phyloP scores from a whole-genome alignment of 2,113 vertebrate species.

The Daphoenositta chrysoptera region DNA sequence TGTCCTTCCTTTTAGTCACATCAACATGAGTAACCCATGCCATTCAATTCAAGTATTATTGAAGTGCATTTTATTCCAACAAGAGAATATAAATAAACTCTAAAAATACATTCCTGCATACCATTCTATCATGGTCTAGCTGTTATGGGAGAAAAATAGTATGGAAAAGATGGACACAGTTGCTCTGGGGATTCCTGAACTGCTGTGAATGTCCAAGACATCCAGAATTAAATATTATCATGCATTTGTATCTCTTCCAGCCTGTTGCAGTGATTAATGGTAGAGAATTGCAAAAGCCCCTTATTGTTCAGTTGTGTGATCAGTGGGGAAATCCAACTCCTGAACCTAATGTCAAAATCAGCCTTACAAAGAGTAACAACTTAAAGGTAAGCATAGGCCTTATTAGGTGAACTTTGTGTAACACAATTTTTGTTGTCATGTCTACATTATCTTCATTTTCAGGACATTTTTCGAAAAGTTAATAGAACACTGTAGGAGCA shows the following conservation, averaged over 20 bases:
- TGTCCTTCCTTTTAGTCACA: background rate
- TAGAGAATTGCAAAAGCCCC: conserved; percentile 73
- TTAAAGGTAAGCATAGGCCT: conserved; percentile 66
- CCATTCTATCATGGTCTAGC: background rate
- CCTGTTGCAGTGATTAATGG: conserved; percentile 82
- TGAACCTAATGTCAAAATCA: conserved; percentile 81
- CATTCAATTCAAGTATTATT: background rate
- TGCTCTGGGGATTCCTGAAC: background rate
- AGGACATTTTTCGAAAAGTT: background rate
- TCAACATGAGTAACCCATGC: background rate
- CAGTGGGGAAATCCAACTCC: conserved; percentile 83
- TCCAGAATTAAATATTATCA: background rate
- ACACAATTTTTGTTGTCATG: background rate
- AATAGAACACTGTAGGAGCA: background rate
- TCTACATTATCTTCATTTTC: background rate
- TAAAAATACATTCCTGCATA: background rate
- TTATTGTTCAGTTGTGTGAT: conserved; percentile 85
- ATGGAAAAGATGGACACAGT: background rate
- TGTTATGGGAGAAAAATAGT: background rate
- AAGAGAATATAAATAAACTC: background rate
- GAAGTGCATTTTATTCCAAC: background rate
- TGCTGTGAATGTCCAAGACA: background rate
- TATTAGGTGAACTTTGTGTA: background rate
- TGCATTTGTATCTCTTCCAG: conserved; percentile 64
- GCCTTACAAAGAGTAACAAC: conserved; percentile 62